phyloP scores from a whole-genome alignment of 2,888 invertebrate genomes.

The Villa cingulata region DNA sequence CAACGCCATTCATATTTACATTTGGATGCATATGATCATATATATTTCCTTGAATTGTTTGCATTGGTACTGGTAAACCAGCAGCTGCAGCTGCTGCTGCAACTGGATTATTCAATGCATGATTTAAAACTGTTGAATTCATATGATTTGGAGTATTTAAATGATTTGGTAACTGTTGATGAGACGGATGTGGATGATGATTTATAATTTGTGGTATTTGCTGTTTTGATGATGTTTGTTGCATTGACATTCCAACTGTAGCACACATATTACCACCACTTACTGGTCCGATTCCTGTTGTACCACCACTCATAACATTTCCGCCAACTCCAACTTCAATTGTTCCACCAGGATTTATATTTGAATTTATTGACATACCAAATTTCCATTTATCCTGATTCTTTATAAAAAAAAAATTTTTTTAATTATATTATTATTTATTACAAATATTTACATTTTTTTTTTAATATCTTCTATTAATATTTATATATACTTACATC shows the following conservation, averaged over 20 bases:
- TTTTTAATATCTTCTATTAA: not conserved
- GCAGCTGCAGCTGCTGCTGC: conserved; percentile 26
- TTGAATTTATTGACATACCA: conserved; percentile 46
- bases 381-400: conserved; percentile 81
- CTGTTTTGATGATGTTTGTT: conserved; percentile 36
- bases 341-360: conserved; percentile 38
- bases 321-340: conserved; percentile 34
- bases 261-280: conserved; percentile 20
- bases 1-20: conserved; percentile 27
- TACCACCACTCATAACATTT: conserved; percentile 30
- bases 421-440: not conserved
- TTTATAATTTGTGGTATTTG: conserved; percentile 38
- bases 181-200: conserved; percentile 38
- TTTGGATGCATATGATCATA: conserved; percentile 34
- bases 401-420: conserved; percentile 37
- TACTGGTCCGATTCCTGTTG: too few species aligned
- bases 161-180: conserved; percentile 37
- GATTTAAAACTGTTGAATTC: conserved; percentile 33
- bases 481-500: conserved; percentile 53
- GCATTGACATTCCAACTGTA: conserved; percentile 31
- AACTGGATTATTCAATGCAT: conserved; percentile 31
- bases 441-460: not conserved
- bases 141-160: conserved; percentile 22
- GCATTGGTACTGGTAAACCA: conserved; percentile 30
- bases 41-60: conserved; percentile 29